Evolutionary conservation across 2,888 invertebrate genomes (phyloP), one percentile per base, ranked within the genome.

Genomic region (Eledona agricola): DNA sequence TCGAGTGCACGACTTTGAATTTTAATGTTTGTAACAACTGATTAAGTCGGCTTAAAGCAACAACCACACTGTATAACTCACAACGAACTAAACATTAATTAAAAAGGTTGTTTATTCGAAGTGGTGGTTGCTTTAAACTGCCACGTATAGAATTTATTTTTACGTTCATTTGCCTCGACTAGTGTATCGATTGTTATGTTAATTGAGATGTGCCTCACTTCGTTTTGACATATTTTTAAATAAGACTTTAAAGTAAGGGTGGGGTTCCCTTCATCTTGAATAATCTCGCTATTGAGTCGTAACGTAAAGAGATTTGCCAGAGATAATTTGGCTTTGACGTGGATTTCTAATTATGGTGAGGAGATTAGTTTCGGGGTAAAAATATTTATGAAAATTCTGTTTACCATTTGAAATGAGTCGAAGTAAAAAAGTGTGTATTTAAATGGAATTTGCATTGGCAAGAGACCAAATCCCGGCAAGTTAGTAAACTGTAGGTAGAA

Each of bases 401-500:
- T 46, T 35, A 34, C 46, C 34, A 35, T 46, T 34, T 26, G 46
- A n/a, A n/a, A n/a, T n/a, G n/a, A n/a, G 29, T 46, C 25, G 4
- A 25, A 17, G 34, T 12, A 38, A 47, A 47, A 22, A 47, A 47
- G 29, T 29, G 13, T 31, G 19, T 23, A 45, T 38, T n/a, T n/a
- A 51, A 51, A 51, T 45, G 37, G 34, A 51, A 51, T 51, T 51
- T 51, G 45, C 51, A 45, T 51, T 34, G 23, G 35, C 47, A 26
- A 35, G 42, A 34, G 47, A 47, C 42, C 42, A 23, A 15, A 49
- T 38, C 40, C 49, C 42, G 42, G 47, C 26, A 50, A 49, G 50
- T 50, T 57, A 34, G 47, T 47, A 34, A 59, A 53, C 53, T 57
- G 52, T 43, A 55, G 55, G 51, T 59, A 59, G 51, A 57, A 34